Base-by-base conservation (phyloP, 2,797 vertebrate genomes). In the Halcyon smyrnensis region DNA sequence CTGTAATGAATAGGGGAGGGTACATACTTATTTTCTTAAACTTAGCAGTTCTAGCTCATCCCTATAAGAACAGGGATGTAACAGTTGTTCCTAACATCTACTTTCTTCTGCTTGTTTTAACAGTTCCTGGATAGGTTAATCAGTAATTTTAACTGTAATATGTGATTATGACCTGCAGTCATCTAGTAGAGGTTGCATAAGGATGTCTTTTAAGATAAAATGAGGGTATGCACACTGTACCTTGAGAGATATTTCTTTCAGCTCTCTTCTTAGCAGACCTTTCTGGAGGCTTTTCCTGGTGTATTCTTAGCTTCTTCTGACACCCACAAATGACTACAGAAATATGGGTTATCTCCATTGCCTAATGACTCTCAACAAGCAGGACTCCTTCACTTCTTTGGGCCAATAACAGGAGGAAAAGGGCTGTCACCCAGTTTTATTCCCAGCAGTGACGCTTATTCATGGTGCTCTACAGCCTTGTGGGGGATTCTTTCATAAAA, bases 291-390 rank as follows among this genome's bases (percentile, higher is more conserved):
- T 88, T 92, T 94, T 91, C 90, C 89, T 86, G 20, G 18, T 62
- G 94, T 95, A 65, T 94, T 95, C 82, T 86, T 69, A 53, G 79
- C 53, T 81, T 65, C 79, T 91, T 19, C 82, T 74, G 87, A 86
- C 91, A 71, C 69, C 87, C 76, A 74, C 64, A 37, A 80, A 15
- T 28, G 87, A 17, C 60, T 85, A 45, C 87, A 81, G 91, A n/a
- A 64, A 23, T 81, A 50, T 21, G 62, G 75, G 41, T 23, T 75
- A 5, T 57, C 32, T 77, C 75, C 2, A 1, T 57, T 74, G 84
- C 8, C 0, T 78, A 37, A 8, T 6, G 18, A 37, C 84, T 92
- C 84, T 32, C 82, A 45, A 56, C 60, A 85, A 3, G 62, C 68
- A 69, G 65, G 73, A 6, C 24, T 80, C 50, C 39, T n/a, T 93